These are phyloP conservation scores for Vireo altiloquus DNA, from an alignment of 2,113 vertebrate genomes.

Conservation along the genomic window DNA sequence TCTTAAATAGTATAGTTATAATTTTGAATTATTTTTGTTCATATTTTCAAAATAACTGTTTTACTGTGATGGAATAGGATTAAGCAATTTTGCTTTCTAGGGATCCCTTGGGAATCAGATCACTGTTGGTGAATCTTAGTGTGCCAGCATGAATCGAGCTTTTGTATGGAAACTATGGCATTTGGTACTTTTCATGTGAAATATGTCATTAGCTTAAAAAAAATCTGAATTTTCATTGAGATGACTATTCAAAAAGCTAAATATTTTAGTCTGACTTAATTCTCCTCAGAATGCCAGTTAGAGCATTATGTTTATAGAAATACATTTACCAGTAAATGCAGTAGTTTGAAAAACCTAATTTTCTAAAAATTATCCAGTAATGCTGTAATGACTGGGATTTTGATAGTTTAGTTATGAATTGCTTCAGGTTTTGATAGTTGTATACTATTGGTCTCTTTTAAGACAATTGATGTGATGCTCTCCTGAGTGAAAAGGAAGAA, in stretches of 20 bases:
- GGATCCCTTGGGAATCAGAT: not conserved
- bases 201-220: not conserved
- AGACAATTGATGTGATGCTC: not conserved
- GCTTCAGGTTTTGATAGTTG: not conserved
- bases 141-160: not conserved
- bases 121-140: not conserved
- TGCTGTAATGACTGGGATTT: not conserved
- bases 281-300: not conserved
- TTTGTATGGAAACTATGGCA: not conserved
- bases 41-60: not conserved
- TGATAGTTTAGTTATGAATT: not conserved
- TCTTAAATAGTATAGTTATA: not conserved
- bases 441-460: not conserved
- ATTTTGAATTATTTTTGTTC: not conserved
- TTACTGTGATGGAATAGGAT: not conserved
- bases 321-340: not conserved
- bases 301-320: not conserved
- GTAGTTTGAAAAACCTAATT: not conserved
- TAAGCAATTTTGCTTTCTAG: not conserved
- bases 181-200: not conserved
- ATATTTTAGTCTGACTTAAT: not conserved
- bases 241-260: not conserved
- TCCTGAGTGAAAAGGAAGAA: not conserved
- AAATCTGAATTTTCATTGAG: not conserved
- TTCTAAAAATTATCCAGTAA: not conserved